Percentiles rank a stretch among this genome's conserved stretches.
Evolutionary conservation across 2,797 vertebrate genomes (phyloP).

Genomic region (Gallinago nigripennis): DNA sequence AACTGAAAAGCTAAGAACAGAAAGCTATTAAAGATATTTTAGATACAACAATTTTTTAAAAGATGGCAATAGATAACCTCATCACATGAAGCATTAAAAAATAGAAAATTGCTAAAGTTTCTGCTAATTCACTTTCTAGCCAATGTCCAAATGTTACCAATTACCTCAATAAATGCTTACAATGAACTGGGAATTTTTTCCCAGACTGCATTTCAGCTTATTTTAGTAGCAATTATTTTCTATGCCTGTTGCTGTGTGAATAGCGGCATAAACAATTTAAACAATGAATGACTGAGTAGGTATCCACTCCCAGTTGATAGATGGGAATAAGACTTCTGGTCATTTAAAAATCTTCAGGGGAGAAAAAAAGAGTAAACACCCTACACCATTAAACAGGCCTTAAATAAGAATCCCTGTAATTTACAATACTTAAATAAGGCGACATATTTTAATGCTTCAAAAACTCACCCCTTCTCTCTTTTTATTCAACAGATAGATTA

Average conservation of each 20-base stretch:
- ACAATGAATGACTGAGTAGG: neutral
- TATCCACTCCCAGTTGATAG: neutral
- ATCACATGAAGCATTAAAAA: neutral
- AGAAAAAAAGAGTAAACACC: neutral
- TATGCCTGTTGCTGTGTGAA: neutral
- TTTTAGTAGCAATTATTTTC: constrained; percentile 10
- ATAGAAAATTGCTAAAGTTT: neutral
- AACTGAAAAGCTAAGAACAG: neutral
- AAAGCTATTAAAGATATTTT: neutral
- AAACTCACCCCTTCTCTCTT: neutral
- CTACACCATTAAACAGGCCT: neutral
- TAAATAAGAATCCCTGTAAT: neutral
- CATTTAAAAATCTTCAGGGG: neutral
- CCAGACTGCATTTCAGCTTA: neutral
- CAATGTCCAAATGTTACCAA: neutral
- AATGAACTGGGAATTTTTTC: neutral
- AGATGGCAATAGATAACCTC: neutral
- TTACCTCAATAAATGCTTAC: neutral
- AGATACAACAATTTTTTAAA: neutral
- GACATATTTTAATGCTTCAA: neutral
- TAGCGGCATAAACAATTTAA: neutral
- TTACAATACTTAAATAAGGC: neutral
- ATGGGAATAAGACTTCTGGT: neutral
- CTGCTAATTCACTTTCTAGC: neutral
- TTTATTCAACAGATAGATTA: constrained; percentile 10